These are phyloP conservation scores for Calameuta pallipes DNA, from an alignment of 2,888 invertebrate genomes.

Conservation along the genomic window DNA sequence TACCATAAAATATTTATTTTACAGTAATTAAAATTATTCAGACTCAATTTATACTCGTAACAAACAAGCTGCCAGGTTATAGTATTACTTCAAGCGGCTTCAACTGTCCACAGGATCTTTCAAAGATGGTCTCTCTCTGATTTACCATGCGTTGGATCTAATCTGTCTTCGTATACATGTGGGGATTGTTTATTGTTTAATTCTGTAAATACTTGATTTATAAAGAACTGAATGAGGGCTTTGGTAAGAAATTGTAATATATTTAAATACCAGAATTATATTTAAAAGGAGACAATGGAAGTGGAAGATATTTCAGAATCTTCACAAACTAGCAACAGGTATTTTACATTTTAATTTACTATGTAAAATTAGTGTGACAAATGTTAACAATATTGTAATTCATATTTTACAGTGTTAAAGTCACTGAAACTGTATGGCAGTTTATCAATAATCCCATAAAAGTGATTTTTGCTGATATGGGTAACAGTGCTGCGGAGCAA, in stretches of 20 bases:
- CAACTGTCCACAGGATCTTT: neutral
- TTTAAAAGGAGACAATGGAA: conserved; percentile 17
- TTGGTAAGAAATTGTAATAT: neutral
- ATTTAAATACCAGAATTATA: neutral
- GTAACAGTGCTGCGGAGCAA: conserved; percentile 70
- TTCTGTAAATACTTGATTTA: neutral
- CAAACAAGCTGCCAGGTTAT: neutral
- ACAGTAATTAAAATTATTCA: neutral
- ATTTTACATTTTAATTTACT: neutral
- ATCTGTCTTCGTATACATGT: neutral
- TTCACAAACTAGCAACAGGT: conserved; percentile 28
- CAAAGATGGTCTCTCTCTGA: neutral
- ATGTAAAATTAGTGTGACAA: neutral
- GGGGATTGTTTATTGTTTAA: neutral
- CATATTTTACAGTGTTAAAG: conserved; percentile 26
- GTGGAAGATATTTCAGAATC: conserved; percentile 20
- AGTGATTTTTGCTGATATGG: conserved; percentile 71
- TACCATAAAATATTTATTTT: neutral
- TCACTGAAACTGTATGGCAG: conserved; percentile 70
- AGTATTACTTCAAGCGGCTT: neutral
- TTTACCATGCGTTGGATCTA: neutral
- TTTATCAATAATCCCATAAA: conserved; percentile 74
- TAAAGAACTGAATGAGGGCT: neutral
- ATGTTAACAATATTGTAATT: neutral
- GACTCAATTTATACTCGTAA: neutral